Evolutionary conservation across 2,113 vertebrate species (phyloP).

Genomic region (Erinaceus europaeus): DNA sequence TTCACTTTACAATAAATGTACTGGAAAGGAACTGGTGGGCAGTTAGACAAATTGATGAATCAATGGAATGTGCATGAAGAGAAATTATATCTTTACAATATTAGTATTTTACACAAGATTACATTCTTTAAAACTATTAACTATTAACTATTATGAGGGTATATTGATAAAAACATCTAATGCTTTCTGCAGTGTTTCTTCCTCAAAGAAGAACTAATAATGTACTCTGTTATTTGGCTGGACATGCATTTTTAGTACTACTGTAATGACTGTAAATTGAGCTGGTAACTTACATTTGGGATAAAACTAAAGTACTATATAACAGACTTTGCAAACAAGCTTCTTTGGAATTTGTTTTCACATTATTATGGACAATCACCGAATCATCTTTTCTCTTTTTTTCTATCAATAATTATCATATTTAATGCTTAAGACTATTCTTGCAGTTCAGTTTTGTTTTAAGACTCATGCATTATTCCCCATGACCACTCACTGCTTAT

Average conservation of each 20-base stretch:
- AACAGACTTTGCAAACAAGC: constrained; percentile 58
- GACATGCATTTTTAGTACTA: constrained; percentile 64
- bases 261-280: constrained; percentile 62
- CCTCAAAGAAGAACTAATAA: constrained; percentile 68
- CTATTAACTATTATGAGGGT: too few species aligned
- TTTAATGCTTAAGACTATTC: not conserved
- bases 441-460: not conserved
- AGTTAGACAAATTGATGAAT: constrained; percentile 32
- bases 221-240: constrained; percentile 71
- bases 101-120: constrained; percentile 35
- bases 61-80: constrained; percentile 15
- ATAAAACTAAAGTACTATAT: constrained; percentile 62
- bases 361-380: constrained; percentile 22
- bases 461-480: not conserved
- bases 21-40: constrained; percentile 4
- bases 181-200: constrained; percentile 48
- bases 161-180: constrained; percentile 62
- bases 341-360: constrained; percentile 49
- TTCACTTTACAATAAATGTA: constrained; percentile 24
- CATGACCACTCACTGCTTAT: not conserved
- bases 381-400: not conserved
- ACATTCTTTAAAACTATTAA: constrained; percentile 50
- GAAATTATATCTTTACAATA: constrained; percentile 45
- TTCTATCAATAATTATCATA: constrained; percentile 9
- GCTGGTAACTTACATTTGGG: constrained; percentile 68